phyloP scores from a whole-genome alignment of 2,113 vertebrate genomes.

The Platysteira castanea region DNA sequence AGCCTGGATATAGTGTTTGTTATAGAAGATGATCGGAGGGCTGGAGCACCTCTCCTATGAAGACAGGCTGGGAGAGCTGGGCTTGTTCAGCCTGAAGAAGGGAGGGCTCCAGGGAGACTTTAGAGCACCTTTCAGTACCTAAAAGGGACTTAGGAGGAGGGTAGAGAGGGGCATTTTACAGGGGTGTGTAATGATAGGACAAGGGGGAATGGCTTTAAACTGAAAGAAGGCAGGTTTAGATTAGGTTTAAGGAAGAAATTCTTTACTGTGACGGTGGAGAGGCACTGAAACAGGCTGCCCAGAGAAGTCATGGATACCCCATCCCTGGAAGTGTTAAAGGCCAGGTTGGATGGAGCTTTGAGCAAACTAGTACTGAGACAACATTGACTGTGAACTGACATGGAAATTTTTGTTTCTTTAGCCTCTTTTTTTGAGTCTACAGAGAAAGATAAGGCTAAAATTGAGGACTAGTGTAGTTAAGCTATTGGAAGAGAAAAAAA shows the following conservation, averaged over 20 bases:
- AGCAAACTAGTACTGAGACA: neutral
- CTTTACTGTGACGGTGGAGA: neutral
- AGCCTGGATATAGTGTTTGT: neutral
- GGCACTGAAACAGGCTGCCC: neutral
- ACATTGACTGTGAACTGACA: fast-evolving
- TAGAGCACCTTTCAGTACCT: neutral
- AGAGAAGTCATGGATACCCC: neutral
- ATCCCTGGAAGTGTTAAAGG: neutral
- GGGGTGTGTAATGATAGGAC: neutral
- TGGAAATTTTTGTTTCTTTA: neutral
- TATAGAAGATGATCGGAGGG: neutral
- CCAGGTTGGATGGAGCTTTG: neutral
- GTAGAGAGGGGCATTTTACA: neutral
- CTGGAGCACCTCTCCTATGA: neutral
- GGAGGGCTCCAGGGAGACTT: neutral
- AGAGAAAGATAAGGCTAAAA: neutral
- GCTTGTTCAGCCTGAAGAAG: neutral
- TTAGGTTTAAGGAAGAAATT: neutral
- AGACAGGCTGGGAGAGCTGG: neutral
- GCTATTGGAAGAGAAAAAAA: neutral
- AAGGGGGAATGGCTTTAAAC: neutral
- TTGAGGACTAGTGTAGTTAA: neutral
- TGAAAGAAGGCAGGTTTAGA: neutral
- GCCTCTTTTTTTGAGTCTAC: neutral
- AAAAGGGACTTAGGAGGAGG: too few relatives aligned